Evolutionary conservation across 2,113 vertebrate genomes (phyloP), one percentile per base, ranked within the genome.

Genomic region (Solenodon paradoxus): DNA sequence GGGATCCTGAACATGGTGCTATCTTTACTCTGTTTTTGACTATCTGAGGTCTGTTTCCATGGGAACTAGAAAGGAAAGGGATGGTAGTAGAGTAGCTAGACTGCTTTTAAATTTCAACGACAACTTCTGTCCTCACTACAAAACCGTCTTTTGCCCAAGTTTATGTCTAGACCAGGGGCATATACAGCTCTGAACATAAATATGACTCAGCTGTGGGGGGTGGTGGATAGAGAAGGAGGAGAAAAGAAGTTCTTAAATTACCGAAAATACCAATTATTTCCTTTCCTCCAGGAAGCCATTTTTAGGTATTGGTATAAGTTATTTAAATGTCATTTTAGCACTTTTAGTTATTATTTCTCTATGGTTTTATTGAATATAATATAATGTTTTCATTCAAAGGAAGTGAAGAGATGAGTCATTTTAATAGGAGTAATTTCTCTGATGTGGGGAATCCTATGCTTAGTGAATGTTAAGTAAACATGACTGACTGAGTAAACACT

Each of bases 11-110:
- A 88, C 94, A 95, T 19, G 45, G 96, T 93, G 74, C 95, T 97
- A 96, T 97, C 97, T 97, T 97, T 97, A 97, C 94, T 91, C 95
- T 90, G 92, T 71, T 97, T 97, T 95, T 97, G 95, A 92, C 89
- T 35, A 96, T 96, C 63, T 90, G 95, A 92, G 90, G 93, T 86
- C 95, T 95, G 95, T 97, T 97, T 96, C 97, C 93, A 97, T 97
- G 97, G 97, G 78, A 97, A 97, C 96, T 13, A 53, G 74, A 68
- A 96, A 59, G 90, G 53, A 72, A 90, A 86, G 38, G 74, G 78
- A 83, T 83, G 88, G 91, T 90, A 69, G 87, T 83, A 40, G 87
- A 95, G 87, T 85, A 92, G 81, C 75, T 96, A 94, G 77, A 95
- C 71, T 72, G 88, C 90, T 88, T 96, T 94, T 90, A 88, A 78